phyloP scores from a whole-genome alignment of 2,797 vertebrate species.

The Pipistrellus pygmaeus region DNA sequence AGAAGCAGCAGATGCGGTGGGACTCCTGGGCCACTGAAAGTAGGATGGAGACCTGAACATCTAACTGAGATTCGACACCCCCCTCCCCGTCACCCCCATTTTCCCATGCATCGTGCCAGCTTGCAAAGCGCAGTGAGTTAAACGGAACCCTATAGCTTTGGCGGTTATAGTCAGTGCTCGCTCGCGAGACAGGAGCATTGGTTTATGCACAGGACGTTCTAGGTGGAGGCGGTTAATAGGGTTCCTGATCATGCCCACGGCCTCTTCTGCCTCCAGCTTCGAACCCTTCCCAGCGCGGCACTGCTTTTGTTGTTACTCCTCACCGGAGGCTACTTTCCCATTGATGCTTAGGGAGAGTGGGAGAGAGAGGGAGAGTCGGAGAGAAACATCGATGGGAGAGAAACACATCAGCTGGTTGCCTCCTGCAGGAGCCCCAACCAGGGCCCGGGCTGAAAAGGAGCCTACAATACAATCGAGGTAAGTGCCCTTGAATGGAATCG shows the following conservation, averaged over 20 bases:
- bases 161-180: slow-evolving; percentile 77
- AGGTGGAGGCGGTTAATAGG: too few relatives aligned
- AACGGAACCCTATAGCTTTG: slow-evolving; percentile 80
- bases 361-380: too few relatives aligned
- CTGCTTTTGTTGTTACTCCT: too few relatives aligned
- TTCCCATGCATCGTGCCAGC: slow-evolving; percentile 77
- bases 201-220: slow-evolving; percentile 52
- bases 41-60: slow-evolving; percentile 60
- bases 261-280: slow-evolving; percentile 72
- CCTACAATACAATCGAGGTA: too few relatives aligned
- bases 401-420: too few relatives aligned
- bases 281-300: background rate
- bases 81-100: background rate
- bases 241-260: background rate
- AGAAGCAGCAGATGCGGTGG: slow-evolving; percentile 58
- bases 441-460: too few relatives aligned
- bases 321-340: too few relatives aligned
- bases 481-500: too few relatives aligned
- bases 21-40: slow-evolving; percentile 56
- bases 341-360: too few relatives aligned
- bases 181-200: slow-evolving; percentile 76
- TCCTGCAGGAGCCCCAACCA: too few relatives aligned
- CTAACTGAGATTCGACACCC: slow-evolving; percentile 29
- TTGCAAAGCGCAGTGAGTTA: slow-evolving; percentile 79
- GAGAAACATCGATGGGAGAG: too few relatives aligned